Conservation (phyloP, 2,797 vertebrate genomes). For the Melanotaenia nigrans region DNA sequence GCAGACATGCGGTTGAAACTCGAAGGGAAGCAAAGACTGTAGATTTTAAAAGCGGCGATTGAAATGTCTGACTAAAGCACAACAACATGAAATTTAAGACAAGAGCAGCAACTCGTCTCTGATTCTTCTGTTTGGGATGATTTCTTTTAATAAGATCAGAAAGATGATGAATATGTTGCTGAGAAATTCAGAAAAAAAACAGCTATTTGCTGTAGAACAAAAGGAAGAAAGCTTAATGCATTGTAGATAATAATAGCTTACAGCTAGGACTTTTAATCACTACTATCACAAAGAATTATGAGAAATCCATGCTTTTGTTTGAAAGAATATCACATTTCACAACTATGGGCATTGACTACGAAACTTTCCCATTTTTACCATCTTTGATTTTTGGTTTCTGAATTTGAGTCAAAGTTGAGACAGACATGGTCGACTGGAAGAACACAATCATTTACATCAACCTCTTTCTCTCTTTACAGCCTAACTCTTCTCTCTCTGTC, state of each 20-base stretch:
- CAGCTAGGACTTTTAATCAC: background rate
- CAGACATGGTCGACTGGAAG: conserved; percentile 57
- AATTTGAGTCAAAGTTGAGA: conserved; percentile 47
- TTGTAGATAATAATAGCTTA: background rate
- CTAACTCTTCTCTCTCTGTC: conserved; percentile 26
- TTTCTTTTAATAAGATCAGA: background rate
- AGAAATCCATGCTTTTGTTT: background rate
- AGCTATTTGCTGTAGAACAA: background rate
- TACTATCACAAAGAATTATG: background rate
- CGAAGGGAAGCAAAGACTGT: background rate
- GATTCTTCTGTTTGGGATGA: background rate
- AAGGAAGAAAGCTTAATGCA: background rate
- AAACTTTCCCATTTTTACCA: conserved; percentile 1
- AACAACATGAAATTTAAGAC: background rate
- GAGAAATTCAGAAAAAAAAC: background rate
- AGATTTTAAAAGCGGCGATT: background rate
- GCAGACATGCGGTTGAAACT: background rate
- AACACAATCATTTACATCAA: conserved; percentile 68
- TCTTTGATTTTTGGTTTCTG: conserved; percentile 42
- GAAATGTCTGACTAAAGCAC: background rate
- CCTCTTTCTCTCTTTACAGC: conserved; percentile 45
- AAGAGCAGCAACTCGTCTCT: background rate
- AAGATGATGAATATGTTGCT: background rate
- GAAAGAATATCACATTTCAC: background rate
- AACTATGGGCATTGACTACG: background rate